phyloP scores from a whole-genome alignment of 2,797 vertebrate genomes.

The Bovichtus variegatus region DNA sequence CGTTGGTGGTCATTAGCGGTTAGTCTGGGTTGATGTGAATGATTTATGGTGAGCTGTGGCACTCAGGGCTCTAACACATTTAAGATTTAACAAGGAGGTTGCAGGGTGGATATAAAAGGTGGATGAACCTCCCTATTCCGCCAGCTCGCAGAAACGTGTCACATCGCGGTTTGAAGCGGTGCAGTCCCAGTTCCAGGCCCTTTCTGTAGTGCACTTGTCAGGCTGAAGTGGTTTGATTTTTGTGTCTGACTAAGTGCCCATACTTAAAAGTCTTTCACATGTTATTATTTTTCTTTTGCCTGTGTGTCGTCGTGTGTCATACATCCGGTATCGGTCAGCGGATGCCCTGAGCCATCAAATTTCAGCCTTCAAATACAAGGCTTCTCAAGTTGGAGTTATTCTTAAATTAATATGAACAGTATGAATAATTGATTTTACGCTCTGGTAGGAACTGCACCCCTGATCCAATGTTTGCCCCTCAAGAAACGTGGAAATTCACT shows the following conservation, averaged over 20 bases:
- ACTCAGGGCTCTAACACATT: conserved; percentile 14
- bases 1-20: conserved; percentile 34
- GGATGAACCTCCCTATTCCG: conserved; percentile 13
- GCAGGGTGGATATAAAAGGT: background rate
- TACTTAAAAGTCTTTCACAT: background rate
- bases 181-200: conserved; percentile 11
- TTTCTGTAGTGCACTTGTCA: background rate
- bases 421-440: conserved; percentile 15
- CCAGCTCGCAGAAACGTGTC: background rate
- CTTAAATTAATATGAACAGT: background rate
- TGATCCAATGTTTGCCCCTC: background rate
- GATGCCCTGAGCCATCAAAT: background rate
- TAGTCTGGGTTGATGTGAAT: conserved; percentile 19
- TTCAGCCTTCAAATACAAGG: background rate
- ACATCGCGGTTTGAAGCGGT: conserved; percentile 8
- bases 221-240: conserved; percentile 6
- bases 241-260: background rate
- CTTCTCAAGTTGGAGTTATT: background rate
- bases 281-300: background rate
- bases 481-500: no score
- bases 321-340: background rate
- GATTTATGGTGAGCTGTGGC: conserved; percentile 37
- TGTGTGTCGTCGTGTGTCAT: background rate
- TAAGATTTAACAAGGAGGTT: conserved; percentile 28
- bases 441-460: background rate